These are phyloP conservation scores for Notospermus geniculatus DNA, from an alignment of 1,140 invertebrate species.

Conservation along the genomic window DNA sequence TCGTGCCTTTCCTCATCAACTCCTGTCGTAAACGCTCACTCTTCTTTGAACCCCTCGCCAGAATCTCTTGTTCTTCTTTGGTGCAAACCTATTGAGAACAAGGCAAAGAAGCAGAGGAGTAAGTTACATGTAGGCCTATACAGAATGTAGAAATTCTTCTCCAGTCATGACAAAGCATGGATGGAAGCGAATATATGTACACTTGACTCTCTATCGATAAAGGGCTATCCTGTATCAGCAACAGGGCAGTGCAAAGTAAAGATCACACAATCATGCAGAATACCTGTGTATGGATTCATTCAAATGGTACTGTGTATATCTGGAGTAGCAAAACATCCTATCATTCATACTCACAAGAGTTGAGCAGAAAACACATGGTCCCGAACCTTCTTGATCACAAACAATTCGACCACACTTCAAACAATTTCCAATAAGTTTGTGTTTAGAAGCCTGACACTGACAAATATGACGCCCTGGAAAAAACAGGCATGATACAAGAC, in stretches of 20 bases:
- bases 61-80: conserved; percentile 68
- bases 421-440: conserved; percentile 92
- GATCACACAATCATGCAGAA: too few species aligned
- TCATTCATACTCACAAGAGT: conserved; percentile 58
- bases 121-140: too few species aligned
- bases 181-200: too few species aligned
- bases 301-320: too few species aligned
- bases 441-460: conserved; percentile 88
- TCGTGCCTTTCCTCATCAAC: conserved; percentile 63
- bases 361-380: conserved; percentile 91
- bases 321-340: too few species aligned
- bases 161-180: too few species aligned
- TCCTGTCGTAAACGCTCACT: conserved; percentile 68
- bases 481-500: conserved; percentile 45
- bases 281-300: too few species aligned
- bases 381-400: conserved; percentile 93
- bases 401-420: conserved; percentile 90
- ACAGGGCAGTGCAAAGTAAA: too few species aligned
- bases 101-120: too few species aligned
- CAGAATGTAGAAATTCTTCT: too few species aligned
- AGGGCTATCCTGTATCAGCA: too few species aligned
- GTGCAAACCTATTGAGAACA: conserved; percentile 65
- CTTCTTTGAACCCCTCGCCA: conserved; percentile 68
- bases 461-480: conserved; percentile 74
- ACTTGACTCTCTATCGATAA: too few species aligned